Evolutionary conservation across 2,113 vertebrate genomes (phyloP).

Genomic region (Rousettus leschenaultii): DNA sequence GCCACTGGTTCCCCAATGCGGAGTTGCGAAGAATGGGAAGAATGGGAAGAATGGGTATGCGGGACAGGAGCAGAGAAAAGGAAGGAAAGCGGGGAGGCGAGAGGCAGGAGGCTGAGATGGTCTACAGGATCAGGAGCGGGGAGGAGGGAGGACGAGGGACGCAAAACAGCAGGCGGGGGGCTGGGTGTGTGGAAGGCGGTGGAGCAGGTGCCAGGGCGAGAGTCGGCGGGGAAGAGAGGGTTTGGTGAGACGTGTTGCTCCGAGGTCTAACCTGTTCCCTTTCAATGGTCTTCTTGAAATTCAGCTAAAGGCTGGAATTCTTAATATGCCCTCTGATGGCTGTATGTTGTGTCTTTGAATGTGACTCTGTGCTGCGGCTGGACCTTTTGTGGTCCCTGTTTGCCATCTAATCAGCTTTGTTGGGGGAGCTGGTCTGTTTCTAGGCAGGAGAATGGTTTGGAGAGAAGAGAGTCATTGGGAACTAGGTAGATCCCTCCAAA

Average conservation of each 20-base stretch:
- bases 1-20: background rate
- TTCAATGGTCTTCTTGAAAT: background rate
- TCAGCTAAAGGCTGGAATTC: background rate
- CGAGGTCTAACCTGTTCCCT: background rate
- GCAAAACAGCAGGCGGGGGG: fast-evolving
- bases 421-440: background rate
- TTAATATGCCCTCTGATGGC: background rate
- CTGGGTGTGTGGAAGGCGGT: fast-evolving
- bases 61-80: background rate
- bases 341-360: background rate
- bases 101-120: background rate
- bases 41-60: background rate
- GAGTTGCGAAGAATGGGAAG: background rate
- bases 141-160: background rate
- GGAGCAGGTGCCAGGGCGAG: background rate
- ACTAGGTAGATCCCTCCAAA: background rate
- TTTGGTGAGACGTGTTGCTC: fast-evolving
- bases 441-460: background rate
- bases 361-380: background rate
- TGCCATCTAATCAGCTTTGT: background rate
- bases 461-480: background rate
- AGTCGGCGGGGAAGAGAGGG: background rate
- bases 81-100: fast-evolving
- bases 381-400: background rate
- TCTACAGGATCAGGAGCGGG: background rate